A percentile compares a stretch with the other conserved stretches of the same genome.
Conservation (phyloP, 92 coral and sea anemone species). For the Palythoa caribaeorum region DNA sequence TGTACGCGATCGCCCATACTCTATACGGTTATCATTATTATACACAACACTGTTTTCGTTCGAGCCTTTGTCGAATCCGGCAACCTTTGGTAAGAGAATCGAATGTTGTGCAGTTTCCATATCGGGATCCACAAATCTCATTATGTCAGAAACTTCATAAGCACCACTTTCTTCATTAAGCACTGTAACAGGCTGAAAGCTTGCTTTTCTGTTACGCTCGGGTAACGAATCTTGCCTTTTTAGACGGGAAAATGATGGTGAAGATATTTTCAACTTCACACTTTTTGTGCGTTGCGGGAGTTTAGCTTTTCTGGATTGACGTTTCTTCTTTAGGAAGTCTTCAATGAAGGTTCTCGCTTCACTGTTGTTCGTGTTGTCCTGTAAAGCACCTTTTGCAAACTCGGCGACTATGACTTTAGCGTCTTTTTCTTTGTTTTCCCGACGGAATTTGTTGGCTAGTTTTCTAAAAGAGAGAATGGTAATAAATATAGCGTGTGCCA, state of each 20-base stretch:
- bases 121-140: not conserved
- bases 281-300: slow-evolving; percentile 21
- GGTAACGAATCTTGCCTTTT: slow-evolving; percentile 25
- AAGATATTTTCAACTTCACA: not conserved
- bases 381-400: slow-evolving; percentile 59
- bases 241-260: not conserved
- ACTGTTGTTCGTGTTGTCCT: slow-evolving; percentile 52
- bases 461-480: not conserved
- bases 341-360: slow-evolving; percentile 74
- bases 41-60: not conserved
- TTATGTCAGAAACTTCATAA: slow-evolving; percentile 1
- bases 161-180: not conserved
- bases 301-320: slow-evolving; percentile 12
- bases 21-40: not conserved
- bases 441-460: slow-evolving; percentile 71
- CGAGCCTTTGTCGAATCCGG: not conserved
- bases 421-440: slow-evolving; percentile 48
- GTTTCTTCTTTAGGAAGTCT: slow-evolving; percentile 68
- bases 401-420: slow-evolving; percentile 69
- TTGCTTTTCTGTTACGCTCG: not conserved
- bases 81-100: slow-evolving; percentile 13
- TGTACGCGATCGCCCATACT: slow-evolving; percentile 14
- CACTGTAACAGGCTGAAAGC: slow-evolving; percentile 14
- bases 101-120: not conserved
- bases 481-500: too few species aligned